Base-by-base conservation (phyloP, 2,888 invertebrate species). In the Leptinotarsa haldemani region DNA sequence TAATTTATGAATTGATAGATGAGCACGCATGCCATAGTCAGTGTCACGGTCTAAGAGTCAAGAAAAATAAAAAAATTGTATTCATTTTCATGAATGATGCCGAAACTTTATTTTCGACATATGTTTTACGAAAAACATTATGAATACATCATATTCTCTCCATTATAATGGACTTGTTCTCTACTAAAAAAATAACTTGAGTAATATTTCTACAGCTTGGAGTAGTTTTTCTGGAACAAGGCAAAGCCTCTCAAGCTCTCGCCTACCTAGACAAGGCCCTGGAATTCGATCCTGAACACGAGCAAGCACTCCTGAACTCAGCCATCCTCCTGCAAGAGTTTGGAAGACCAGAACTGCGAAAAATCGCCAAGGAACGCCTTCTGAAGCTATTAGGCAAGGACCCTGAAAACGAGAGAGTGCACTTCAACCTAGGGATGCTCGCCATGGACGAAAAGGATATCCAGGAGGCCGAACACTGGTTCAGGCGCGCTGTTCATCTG, bases 361-460 rank as follows among this genome's bases (percentile, higher is more conserved):
- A 94, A 85, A 90, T 95, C 22, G 96, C 96, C 1, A 89, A 94
- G 71, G 93, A 95, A 83, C 90, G 98, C 68, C 91, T 98, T 3
- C 89, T 95, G 53, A 94, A 95, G 83, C 90, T 98, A 50, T 89
- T 97, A 65, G 91, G 93, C 81, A 94, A 94, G 85, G 92, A 92
- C 80, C 89, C 92, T 1, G 93, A 92, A 74, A 97, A 98, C 86
- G 97, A 97, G 85, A 91, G 97, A 75, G 94, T 97, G 5, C 96
- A 95, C 87, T 98, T 98, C 88, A 97, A 98, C 89, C 90, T 97
- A 70, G 78, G 97, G 78, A 98, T 98, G 98, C 89, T 98, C 63
- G 95, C 97, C 58, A 98, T 97, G 97, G 98, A 98, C 86, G 96
- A 97, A 83, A 93, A 94, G 61, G 95, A 97, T 85, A 95, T 94